Conservation (phyloP, 1,140 invertebrate species). For the Nylanderia fulva region DNA sequence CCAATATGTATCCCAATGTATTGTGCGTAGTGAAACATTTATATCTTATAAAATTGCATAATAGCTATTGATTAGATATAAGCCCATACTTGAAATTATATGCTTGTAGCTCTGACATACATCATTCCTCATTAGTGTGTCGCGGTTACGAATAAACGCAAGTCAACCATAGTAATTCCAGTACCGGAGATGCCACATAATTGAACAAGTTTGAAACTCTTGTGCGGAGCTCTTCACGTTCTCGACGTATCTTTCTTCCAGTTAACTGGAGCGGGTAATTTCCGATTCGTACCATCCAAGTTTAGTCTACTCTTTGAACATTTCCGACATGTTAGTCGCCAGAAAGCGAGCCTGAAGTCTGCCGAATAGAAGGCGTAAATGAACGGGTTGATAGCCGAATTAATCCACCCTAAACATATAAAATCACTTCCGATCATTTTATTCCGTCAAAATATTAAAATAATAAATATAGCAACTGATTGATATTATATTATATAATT, state of each 20-base stretch:
- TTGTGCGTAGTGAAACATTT: slow-evolving; percentile 47
- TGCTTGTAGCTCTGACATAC: background rate
- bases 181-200: slow-evolving; percentile 19
- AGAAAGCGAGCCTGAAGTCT: slow-evolving; percentile 94
- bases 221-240: slow-evolving; percentile 62
- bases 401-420: slow-evolving; percentile 90
- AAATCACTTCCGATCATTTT: background rate
- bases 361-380: slow-evolving; percentile 95
- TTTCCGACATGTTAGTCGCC: slow-evolving; percentile 88
- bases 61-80: background rate
- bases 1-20: background rate
- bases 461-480: background rate
- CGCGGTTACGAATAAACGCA: slow-evolving; percentile 13
- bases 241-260: slow-evolving; percentile 73
- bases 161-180: slow-evolving; percentile 34
- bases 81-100: background rate
- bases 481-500: background rate
- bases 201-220: slow-evolving; percentile 44
- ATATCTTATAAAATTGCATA: slow-evolving; percentile 23
- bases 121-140: background rate
- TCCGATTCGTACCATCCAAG: slow-evolving; percentile 62
- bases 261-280: slow-evolving; percentile 64
- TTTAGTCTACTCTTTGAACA: slow-evolving; percentile 73
- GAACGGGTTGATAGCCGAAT: slow-evolving; percentile 95
- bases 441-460: background rate